phyloP scores from a whole-genome alignment of 2,113 vertebrate species.

The Myotis brandtii region DNA sequence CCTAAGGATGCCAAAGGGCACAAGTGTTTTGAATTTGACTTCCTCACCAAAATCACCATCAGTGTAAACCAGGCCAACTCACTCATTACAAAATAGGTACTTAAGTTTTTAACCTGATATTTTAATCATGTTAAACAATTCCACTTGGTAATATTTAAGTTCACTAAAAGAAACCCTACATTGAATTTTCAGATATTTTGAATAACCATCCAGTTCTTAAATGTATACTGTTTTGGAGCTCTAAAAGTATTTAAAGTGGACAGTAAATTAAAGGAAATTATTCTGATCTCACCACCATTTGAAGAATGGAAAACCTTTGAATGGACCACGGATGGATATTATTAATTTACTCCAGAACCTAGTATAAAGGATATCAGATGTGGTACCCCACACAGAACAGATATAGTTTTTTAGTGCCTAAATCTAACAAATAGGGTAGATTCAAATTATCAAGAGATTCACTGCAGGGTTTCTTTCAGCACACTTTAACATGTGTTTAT shows the following conservation, averaged over 20 bases:
- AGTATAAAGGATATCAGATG: background rate
- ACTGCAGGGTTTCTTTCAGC: background rate
- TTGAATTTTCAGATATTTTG: constrained; percentile 39
- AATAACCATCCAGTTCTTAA: constrained; percentile 46
- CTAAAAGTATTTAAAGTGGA: constrained; percentile 17
- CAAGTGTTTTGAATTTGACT: background rate
- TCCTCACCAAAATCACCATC: background rate
- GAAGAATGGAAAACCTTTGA: background rate
- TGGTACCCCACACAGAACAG: background rate
- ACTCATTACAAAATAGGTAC: background rate
- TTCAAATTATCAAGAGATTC: constrained; percentile 41
- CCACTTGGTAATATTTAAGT: background rate
- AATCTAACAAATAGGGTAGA: constrained; percentile 14
- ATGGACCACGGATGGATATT: background rate
- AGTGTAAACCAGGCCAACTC: background rate
- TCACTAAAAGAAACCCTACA: constrained; percentile 10
- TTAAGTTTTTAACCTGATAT: background rate
- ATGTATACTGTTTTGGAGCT: constrained; percentile 4
- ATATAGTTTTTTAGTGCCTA: background rate
- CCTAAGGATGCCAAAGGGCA: background rate
- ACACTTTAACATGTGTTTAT: background rate
- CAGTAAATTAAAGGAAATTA: constrained; percentile 49
- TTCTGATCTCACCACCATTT: background rate
- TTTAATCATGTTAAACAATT: background rate
- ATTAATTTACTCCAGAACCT: constrained; percentile 25